Evolutionary conservation across 1,140 invertebrate species (phyloP), one percentile per base, ranked within the genome.

Genomic region (Meloidogyne hapla): DNA sequence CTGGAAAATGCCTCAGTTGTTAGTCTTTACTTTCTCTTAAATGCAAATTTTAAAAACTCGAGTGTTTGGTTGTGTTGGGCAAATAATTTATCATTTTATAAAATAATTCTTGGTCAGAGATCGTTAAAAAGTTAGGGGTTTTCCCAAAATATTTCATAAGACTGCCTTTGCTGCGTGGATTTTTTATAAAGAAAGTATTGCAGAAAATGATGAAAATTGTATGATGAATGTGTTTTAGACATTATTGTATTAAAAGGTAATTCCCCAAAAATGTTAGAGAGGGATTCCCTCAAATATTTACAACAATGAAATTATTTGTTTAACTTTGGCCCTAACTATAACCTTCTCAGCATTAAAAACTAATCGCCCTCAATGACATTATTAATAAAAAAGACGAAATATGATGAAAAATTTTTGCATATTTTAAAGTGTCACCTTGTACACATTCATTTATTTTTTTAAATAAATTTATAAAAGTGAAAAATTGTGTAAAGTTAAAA

Each of bases 1-100:
- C 33, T 33, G 33, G 33, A 33, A 33, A 33, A 33, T 33, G 33
- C 33, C 33, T 33, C 33, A 33, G 9, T 33, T 33, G 33, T 33
- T 33, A 33, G 33, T 33, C 33, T 33, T 33, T 33, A 33, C 33
- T 33, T 33, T 33, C 33, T 33, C 33, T 8, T 33, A 33, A 56
- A 56, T 56, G 48, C 48, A 56, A 56, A 56, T 56, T 56, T 56
- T n/a, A n/a, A 56, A n/a, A 15, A 56, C 48, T 56, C 48, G 48
- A 56, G 48, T 56, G 48, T n/a, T 56, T 56, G 48, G 48, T 56
- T 56, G n/a, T 56, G 48, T 56, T 56, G 33, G 33, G 33, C 33
- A 33, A 33, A 33, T 33, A 33, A 33, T 8, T 56, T 56, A 8
- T n/a, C 8, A 56, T 0, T 8, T 56, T n/a, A 0, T 13, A 1